Evolutionary conservation across 2,113 vertebrate genomes (phyloP).

Genomic region (Tychaedon coryphoeus): DNA sequence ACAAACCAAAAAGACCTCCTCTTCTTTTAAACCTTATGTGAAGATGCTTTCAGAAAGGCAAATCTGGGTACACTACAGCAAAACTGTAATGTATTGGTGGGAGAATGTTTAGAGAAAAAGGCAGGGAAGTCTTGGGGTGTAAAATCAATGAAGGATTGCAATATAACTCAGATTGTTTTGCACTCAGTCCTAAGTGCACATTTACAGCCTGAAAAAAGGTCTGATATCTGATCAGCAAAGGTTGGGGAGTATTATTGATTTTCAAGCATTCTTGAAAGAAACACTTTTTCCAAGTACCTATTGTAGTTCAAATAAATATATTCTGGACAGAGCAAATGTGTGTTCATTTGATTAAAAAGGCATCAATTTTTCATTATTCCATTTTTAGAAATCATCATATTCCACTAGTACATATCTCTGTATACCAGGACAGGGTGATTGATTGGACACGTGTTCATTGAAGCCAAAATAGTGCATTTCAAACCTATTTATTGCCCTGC

Average conservation of each 20-base stretch:
- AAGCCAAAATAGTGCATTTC: conserved; percentile 20
- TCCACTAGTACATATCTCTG: background rate
- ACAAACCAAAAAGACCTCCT: background rate
- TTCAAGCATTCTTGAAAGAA: conserved; percentile 4
- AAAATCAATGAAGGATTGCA: background rate
- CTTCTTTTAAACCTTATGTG: background rate
- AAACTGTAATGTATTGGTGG: background rate
- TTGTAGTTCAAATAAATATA: background rate
- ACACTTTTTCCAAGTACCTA: background rate
- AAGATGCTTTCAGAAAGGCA: background rate
- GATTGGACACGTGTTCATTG: background rate
- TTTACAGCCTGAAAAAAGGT: background rate
- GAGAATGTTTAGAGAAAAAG: background rate
- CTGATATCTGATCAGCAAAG: background rate
- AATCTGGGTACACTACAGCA: background rate
- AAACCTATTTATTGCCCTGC: conserved; percentile 30
- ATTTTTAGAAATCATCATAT: conserved; percentile 3
- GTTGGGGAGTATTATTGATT: background rate
- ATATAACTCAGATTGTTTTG: conserved; percentile 1
- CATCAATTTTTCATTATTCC: conserved; percentile 24
- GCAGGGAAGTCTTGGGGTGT: background rate
- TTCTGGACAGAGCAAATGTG: background rate
- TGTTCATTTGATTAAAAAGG: conserved; percentile 4
- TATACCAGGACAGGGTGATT: background rate
- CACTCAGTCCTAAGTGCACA: background rate